phyloP scores from a whole-genome alignment of 2,797 vertebrate species.

The Ptychobarbus kaznakovi region DNA sequence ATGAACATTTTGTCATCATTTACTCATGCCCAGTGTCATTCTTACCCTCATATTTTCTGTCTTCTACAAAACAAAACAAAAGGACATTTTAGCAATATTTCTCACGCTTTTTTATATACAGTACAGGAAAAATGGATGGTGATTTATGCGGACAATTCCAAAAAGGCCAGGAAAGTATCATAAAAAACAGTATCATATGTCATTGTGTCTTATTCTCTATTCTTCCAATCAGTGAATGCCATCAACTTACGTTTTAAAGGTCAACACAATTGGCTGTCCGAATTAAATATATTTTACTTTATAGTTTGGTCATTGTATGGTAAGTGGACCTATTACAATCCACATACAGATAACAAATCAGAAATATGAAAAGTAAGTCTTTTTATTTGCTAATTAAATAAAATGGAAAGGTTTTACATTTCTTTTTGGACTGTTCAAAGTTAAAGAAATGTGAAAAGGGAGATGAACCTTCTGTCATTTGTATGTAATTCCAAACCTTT shows the following conservation, averaged over 20 bases:
- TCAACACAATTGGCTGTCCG: not conserved
- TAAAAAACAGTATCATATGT: not conserved
- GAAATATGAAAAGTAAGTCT: not conserved
- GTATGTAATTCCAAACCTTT: not conserved
- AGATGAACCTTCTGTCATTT: not conserved
- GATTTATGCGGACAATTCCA: slow-evolving; percentile 26
- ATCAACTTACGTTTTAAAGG: not conserved
- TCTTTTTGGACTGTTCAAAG: not conserved
- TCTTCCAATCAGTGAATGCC: not conserved
- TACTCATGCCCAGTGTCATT: slow-evolving; percentile 24
- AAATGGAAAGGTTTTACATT: not conserved
- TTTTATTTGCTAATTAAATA: not conserved
- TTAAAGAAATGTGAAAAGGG: not conserved
- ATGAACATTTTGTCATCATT: slow-evolving; percentile 34
- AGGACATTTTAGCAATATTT: not conserved
- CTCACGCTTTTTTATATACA: slow-evolving; percentile 18
- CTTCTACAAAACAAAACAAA: not conserved
- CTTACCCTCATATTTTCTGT: slow-evolving; percentile 9
- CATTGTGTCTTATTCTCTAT: slow-evolving; percentile 18
- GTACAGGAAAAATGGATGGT: not conserved
- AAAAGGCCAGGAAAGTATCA: slow-evolving; percentile 21
- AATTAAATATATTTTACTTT: not conserved
- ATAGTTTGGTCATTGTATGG: not conserved
- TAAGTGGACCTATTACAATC: not conserved
- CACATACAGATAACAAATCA: not conserved